phyloP scores from a whole-genome alignment of 1,140 invertebrate genomes.

The Pachypeltis micranthus region DNA sequence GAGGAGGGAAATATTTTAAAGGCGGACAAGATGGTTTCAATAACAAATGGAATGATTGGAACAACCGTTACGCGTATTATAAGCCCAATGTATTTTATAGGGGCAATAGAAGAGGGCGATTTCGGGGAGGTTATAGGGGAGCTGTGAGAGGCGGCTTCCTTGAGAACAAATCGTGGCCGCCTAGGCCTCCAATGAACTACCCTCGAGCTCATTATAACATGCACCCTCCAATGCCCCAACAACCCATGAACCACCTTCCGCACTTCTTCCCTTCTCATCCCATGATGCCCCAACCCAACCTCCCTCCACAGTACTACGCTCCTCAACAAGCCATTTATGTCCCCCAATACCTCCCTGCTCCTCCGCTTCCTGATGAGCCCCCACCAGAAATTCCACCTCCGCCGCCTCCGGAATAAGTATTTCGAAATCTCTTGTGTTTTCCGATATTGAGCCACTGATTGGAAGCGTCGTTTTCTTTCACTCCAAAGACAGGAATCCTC shows the following conservation, averaged over 20 bases:
- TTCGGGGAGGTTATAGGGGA: too few relatives aligned
- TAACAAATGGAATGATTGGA: too few relatives aligned
- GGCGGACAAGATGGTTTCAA: background rate
- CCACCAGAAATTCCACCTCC: constrained; percentile 18
- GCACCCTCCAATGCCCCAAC: background rate
- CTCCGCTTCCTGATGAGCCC: constrained; percentile 18
- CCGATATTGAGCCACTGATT: too few relatives aligned
- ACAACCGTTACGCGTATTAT: too few relatives aligned
- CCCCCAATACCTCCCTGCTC: constrained; percentile 13
- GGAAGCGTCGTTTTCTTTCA: too few relatives aligned
- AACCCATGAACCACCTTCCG: background rate
- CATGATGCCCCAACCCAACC: background rate
- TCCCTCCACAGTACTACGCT: background rate
- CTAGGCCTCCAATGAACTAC: background rate
- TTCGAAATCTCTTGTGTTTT: too few relatives aligned
- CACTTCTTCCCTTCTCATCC: background rate
- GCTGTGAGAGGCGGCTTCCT: background rate
- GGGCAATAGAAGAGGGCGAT: too few relatives aligned
- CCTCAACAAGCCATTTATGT: background rate
- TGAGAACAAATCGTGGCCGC: background rate
- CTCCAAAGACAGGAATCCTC: too few relatives aligned
- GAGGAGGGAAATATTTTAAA: background rate
- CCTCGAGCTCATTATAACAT: background rate
- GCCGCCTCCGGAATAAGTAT: constrained; percentile 11
- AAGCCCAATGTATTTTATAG: too few relatives aligned